Base-by-base conservation (phyloP, 1,140 invertebrate species). In the Orchesella cincta region DNA sequence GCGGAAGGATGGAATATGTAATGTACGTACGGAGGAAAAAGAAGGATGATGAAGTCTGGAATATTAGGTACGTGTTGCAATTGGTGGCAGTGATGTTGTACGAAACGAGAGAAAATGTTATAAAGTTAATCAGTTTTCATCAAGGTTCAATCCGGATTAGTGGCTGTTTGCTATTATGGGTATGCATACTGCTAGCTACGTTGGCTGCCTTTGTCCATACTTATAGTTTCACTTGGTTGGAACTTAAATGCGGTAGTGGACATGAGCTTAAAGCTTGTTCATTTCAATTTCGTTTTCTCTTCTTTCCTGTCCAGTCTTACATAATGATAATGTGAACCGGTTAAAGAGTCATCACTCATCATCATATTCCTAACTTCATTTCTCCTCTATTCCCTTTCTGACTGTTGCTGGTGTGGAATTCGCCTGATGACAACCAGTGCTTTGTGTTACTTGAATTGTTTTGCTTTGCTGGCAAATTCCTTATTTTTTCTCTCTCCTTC, bases 81-180 rank as follows among this genome's bases (percentile, higher is more conserved):
- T 8, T 5, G 5, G 39, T 5, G 18, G 39, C 18, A 18, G 39
- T 46, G 39, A 18, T 46, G 39, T 5, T 46, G 39, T 5, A 46
- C 5, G 39, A 46, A 18, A 8, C 5, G 23, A 14, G 52, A 57
- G 23, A 57, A 57, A 57, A 57, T 23, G 52, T n/a, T 57, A 57
- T 57, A 57, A 57, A 57, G 52, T 57, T 57, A 18, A 57, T 57
- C 52, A 57, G 52, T 57, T 57, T 57, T 57, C 52, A 57, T 57
- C 52, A 57, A n/a, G 52, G 23, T 57, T 57, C 52, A 57, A 14
- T 57, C 52, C 52, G 52, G 52, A 57, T 57, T 57, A 57, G 52
- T 57, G 52, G 23, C 23, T 26, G 52, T 26, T n/a, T 57, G 23
- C 23, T 57, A 57, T 57, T 57, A 57, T 57, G 52, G 52, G 23